Base-by-base conservation (phyloP, 1,140 invertebrate species). In the Drosophila serrata region DNA sequence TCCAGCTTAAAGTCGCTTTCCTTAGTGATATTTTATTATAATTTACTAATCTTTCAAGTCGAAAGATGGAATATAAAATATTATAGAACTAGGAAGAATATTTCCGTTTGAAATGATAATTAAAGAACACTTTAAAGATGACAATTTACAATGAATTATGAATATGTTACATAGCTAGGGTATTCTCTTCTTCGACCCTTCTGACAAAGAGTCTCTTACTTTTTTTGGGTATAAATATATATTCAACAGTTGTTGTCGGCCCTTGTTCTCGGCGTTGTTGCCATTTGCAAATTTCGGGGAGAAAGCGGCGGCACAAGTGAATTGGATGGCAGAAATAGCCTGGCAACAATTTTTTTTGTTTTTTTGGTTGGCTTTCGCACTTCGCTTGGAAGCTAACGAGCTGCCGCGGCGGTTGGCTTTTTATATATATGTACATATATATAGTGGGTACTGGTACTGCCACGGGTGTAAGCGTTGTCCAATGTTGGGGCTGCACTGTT, bases 221-320 rank as follows among this genome's bases (percentile, higher is more conserved):
- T n/a, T 35, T 17, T 24, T 46, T 33, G 56, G 56, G 33, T 55
- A 40, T 24, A 69, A 58, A 45, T 79, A 48, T 79, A 67, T 81
- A 80, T 82, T 82, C 85, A 87, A 87, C 84, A 88, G 84, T 88
- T 85, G 81, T 73, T 76, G 72, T 55, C 76, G 17, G 64, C 39
- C 42, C 39, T 48, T 78, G 75, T 62, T 79, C 46, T 46, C 61
- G 27, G 40, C 58, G 42, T 68, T 67, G 74, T 57, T 40, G 45
- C 64, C 46, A 48, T 59, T 82, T 87, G 82, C 80, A 79, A 79
- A 86, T 82, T 82, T 69, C 53, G 60, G 65, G 33, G 22, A 19
- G 55, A 24, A 33, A 8, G 55, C 35, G 37, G 74, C n/a, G 55
- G 51, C 64, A 58, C 65, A 77, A 88, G 51, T 72, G 81, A 90